Evolutionary conservation across 2,888 invertebrate species (phyloP).

Genomic region (Andrena minutula): DNA sequence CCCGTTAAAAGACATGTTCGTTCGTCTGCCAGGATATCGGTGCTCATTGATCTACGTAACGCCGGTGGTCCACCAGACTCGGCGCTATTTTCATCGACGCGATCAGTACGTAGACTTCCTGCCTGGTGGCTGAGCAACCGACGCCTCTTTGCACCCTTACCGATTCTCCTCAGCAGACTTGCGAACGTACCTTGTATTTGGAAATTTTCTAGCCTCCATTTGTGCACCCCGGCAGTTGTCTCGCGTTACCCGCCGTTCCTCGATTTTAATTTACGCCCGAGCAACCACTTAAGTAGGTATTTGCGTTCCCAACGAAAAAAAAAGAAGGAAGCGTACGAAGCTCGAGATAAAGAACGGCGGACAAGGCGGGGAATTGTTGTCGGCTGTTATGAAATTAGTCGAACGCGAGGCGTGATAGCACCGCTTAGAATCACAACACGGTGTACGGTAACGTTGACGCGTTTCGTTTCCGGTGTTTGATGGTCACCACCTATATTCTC

Average conservation of each 20-base stretch:
- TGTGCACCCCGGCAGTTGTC: not conserved
- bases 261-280: not conserved
- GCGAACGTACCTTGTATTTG: not conserved
- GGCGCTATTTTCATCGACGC: conserved; percentile 58
- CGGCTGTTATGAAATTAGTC: conserved; percentile 72
- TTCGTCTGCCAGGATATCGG: conserved; percentile 63
- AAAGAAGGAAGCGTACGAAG: not conserved
- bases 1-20: conserved; percentile 67
- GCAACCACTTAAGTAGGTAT: too few relatives aligned
- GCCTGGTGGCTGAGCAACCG: not conserved
- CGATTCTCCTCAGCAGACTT: not conserved
- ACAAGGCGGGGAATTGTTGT: conserved; percentile 48
- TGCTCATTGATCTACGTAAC: conserved; percentile 68
- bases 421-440: conserved; percentile 71
- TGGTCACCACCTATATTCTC: conserved; percentile 66
- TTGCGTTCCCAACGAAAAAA: not conserved
- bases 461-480: conserved; percentile 82
- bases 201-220: not conserved
- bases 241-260: not conserved
- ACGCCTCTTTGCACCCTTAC: not conserved
- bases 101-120: conserved; percentile 32
- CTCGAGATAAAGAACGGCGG: conserved; percentile 7
- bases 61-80: conserved; percentile 35
- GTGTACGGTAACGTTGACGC: conserved; percentile 80
- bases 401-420: conserved; percentile 73